phyloP scores from a whole-genome alignment of 1,140 invertebrate species.

The Drosophila paulistorum region DNA sequence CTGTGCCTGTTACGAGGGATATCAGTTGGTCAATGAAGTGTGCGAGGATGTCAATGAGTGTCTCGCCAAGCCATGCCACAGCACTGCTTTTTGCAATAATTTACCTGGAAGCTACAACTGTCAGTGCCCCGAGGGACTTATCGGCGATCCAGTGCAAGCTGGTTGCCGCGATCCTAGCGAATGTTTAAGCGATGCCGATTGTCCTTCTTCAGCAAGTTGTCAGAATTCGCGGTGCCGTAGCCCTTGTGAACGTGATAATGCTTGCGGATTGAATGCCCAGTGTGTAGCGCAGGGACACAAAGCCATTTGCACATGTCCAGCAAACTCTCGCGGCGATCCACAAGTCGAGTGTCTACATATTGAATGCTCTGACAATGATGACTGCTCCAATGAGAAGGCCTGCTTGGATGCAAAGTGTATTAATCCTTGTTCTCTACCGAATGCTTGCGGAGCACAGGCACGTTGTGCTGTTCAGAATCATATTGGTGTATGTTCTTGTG shows the following conservation, averaged over 20 bases:
- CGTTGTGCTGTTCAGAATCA: conserved; percentile 89
- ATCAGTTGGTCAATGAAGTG: conserved; percentile 86
- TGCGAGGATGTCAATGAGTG: conserved; percentile 94
- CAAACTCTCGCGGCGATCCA: conserved; percentile 90
- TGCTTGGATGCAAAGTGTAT: conserved; percentile 92
- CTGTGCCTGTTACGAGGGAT: conserved; percentile 91
- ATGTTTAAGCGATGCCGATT: conserved; percentile 91
- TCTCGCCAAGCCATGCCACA: conserved; percentile 88
- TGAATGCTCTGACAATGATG: conserved; percentile 91
- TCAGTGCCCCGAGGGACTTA: conserved; percentile 89
- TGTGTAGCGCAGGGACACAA: conserved; percentile 88
- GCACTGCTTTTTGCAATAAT: conserved; percentile 90
- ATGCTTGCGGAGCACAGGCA: conserved; percentile 92
- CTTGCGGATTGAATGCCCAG: conserved; percentile 90
- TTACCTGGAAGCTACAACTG: conserved; percentile 90
- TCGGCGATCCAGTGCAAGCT: conserved; percentile 88
- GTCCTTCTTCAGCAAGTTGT: conserved; percentile 90
- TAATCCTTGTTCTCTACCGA: conserved; percentile 90
- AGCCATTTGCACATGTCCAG: conserved; percentile 89
- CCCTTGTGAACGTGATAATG: conserved; percentile 87
- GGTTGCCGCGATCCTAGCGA: conserved; percentile 91
- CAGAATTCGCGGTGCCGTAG: conserved; percentile 90
- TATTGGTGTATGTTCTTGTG: conserved; percentile 91
- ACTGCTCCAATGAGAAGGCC: conserved; percentile 88
- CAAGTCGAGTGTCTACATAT: conserved; percentile 87